Base-by-base conservation (phyloP, 2,888 invertebrate species). In the Morpho deidamia region DNA sequence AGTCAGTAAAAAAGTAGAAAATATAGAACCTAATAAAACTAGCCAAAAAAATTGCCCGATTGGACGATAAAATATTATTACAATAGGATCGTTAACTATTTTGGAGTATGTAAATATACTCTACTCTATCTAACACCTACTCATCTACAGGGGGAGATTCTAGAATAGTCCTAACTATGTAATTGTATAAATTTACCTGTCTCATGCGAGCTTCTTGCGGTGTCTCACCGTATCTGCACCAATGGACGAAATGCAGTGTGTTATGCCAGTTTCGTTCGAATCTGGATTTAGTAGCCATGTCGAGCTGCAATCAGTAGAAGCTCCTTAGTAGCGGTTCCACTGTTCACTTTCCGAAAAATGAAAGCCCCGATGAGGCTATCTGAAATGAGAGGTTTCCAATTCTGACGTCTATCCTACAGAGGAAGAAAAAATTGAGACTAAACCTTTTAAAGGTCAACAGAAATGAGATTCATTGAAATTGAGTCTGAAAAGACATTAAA, bases 221-320 rank as follows among this genome's bases (percentile, higher is more conserved):
- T 47, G 92, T 91, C 76, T 92, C 92, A 55, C 93, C 94, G 67
- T 94, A 94, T 63, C 94, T 91, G 80, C 94, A 93, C 93, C 93
- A 94, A 77, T 93, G 92, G 64, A 91, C 91, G 81, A 92, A 92
- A 88, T 86, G 93, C 83, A 91, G 92, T 74, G 91, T 92, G 88
- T 92, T 94, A 83, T 90, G 93, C 92, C 92, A 92, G 75, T 92
- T 92, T 69, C 90, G 84, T 83, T 91, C 90, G 81, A 91, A 91
- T 71, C 90, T 84, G 74, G 90, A 90, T 72, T 90, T 90, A 64
- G 91, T 86, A 60, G 91, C 91, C 79, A 90, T 90, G 69, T 87
- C 87, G 75, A 92, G 88, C 88, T 90, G 90, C 79, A 90, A 90
- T 87, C 83, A 89, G 88, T 75, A 88, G 87, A 85, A 86, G 81